Conservation (phyloP, 2,113 vertebrate species). For the Brienomyrus longianalis region DNA sequence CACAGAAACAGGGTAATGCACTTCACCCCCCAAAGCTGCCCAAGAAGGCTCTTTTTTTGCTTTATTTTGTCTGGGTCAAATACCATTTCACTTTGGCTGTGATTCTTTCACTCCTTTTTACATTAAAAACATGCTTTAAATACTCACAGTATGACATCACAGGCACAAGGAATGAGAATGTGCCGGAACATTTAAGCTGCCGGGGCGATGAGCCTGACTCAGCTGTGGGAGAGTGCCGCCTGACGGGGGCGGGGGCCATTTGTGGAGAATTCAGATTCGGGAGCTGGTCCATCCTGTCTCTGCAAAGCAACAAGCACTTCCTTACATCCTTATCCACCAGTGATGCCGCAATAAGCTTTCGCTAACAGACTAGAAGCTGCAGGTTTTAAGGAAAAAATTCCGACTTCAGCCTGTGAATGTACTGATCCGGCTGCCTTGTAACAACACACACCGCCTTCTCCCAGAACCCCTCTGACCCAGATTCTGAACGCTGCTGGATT, state of each 20-base stretch:
- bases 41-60: background rate
- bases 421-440: background rate
- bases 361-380: background rate
- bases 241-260: background rate
- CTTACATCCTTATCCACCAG: background rate
- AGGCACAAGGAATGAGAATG: background rate
- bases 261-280: background rate
- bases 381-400: background rate
- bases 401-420: background rate
- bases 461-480: background rate
- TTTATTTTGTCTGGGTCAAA: slow-evolving; percentile 4
- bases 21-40: background rate
- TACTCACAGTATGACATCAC: background rate
- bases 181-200: background rate
- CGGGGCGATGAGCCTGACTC: background rate
- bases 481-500: background rate
- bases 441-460: background rate
- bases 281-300: background rate
- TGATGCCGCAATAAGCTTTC: background rate
- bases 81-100: background rate
- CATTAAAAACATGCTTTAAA: background rate
- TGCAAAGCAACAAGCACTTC: background rate
- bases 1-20: background rate
- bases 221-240: background rate
- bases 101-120: background rate